Conservation (phyloP, 2,888 invertebrate genomes). For the Plagodis pulveraria region DNA sequence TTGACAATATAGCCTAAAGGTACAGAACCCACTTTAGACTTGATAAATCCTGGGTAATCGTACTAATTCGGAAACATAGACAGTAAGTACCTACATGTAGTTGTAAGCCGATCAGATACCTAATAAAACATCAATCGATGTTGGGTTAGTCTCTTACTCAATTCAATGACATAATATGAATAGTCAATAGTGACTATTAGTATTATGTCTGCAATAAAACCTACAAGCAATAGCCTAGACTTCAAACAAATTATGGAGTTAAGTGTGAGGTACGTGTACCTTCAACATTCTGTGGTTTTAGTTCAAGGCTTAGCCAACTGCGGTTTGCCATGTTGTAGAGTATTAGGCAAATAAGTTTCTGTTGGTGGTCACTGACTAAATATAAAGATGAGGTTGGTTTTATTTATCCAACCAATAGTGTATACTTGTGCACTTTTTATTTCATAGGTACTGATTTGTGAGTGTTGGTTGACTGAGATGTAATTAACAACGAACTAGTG, state of each 20-base stretch:
- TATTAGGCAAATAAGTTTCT: constrained; percentile 39
- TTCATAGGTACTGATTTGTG: too few species aligned
- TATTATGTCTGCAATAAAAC: constrained; percentile 11
- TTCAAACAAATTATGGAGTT: constrained; percentile 21
- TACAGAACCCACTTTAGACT: too few species aligned
- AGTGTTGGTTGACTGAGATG: too few species aligned
- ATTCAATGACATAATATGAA: too few species aligned
- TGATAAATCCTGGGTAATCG: too few species aligned
- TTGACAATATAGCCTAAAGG: too few species aligned
- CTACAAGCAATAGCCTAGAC: constrained; percentile 4
- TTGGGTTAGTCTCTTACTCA: too few species aligned
- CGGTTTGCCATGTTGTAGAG: constrained; percentile 45
- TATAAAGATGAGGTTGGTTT: constrained; percentile 26
- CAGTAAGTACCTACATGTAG: too few species aligned
- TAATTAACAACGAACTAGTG: too few species aligned
- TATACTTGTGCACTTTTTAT: not conserved
- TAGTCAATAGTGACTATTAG: not conserved
- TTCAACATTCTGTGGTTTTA: constrained; percentile 48
- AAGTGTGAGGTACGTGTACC: constrained; percentile 31
- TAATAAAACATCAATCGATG: too few species aligned
- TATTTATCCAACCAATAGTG: constrained; percentile 13
- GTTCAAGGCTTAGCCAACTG: constrained; percentile 45
- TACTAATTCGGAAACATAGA: too few species aligned
- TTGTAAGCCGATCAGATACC: too few species aligned
- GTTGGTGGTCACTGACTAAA: constrained; percentile 25